Evolutionary conservation across 2,113 vertebrate species (phyloP), one percentile per base, ranked within the genome.

Genomic region (Elanoides forficatus): DNA sequence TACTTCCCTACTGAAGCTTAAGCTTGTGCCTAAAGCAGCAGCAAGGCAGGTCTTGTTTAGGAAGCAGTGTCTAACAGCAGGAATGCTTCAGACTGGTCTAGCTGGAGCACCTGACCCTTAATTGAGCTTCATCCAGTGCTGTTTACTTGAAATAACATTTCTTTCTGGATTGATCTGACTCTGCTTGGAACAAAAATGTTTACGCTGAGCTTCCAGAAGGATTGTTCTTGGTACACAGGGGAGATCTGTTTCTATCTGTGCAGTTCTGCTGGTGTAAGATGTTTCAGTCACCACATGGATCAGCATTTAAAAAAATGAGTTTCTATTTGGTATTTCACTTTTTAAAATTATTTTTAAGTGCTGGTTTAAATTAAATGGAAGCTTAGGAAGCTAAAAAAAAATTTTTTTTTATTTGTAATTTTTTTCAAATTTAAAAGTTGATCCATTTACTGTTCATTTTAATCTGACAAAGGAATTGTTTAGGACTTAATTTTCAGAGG

Each of bases 381-480:
- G 4, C 15, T 38, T 68, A 32, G 45, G 3, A 68, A 85, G 32
- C 1, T 2, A 45, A 27, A 1, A 26, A 7, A 3, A 7, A 7
- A 6, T 6, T 11, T 17, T 4, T 42, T 78, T 65, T 4, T n/a
- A 40, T 14, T 36, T n/a, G 9, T 36, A 22, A 3, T 16, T 56
- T 43, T 81, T 82, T 76, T 52, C 3, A 40, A 4, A 42, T n/a
- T 52, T 75, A 14, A 48, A 75, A 62, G 15, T 40, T 32, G 13
- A 48, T 13, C 36, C 3, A 7, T 65, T 52, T 48, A 29, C 59
- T 67, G 5, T 7, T 68, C 1, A 40, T 59, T 82, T 87, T 18
- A 76, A 48, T 59, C 11, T 63, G 16, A 20, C 40, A 25, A 30
- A 76, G 36, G 15, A 72, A 42, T 68, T 91, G 62, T 7, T 59